Evolutionary conservation across 2,797 vertebrate genomes (phyloP), one percentile per base, ranked within the genome.

Genomic region (Echiichthys vipera): DNA sequence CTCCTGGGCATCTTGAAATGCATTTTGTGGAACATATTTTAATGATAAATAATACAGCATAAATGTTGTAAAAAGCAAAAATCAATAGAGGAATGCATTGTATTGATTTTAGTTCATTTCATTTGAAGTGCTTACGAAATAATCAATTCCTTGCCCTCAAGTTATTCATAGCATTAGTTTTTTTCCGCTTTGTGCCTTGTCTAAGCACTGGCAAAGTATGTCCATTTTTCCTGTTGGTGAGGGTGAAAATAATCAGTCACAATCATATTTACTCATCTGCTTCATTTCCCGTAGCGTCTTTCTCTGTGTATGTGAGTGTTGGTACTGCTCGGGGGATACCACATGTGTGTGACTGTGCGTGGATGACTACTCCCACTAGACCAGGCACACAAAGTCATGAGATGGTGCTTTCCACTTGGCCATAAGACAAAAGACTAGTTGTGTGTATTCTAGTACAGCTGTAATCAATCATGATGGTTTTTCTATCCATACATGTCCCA

Each of bases 311-410:
- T 18, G n/a, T 27, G 45, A 17, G 39, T 57, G 47, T 46, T 40
- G 36, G 43, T n/a, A 11, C 29, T 32, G 45, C 36, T 40, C 1
- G 14, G 25, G 59, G 29, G 12, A 50, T 51, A 37, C 22, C 24
- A 34, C 45, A 20, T 13, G 29, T 29, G 45, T 58, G 62, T 24
- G 24, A 27, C 25, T 76, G 56, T 55, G 53, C 70, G 65, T 70
- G 40, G 49, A 37, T 55, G 46, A 46, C 5, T 27, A 29, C n/a
- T 47, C 56, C 37, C 39, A 20, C 17, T 10, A 9, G 37, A 29
- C 47, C 30, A 45, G 12, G 11, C n/a, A 64, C 37, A 36, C 40
- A 27, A 72, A 36, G 77, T 70, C 59, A 71, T 56, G 56, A 54
- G 65, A 49, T 50, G 8, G 10, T 64, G 45, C 27, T 27, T 61